Percentiles rank a stretch among this genome's conserved stretches.
Evolutionary conservation across 2,888 invertebrate species (phyloP).

Genomic region (Spisula solida): DNA sequence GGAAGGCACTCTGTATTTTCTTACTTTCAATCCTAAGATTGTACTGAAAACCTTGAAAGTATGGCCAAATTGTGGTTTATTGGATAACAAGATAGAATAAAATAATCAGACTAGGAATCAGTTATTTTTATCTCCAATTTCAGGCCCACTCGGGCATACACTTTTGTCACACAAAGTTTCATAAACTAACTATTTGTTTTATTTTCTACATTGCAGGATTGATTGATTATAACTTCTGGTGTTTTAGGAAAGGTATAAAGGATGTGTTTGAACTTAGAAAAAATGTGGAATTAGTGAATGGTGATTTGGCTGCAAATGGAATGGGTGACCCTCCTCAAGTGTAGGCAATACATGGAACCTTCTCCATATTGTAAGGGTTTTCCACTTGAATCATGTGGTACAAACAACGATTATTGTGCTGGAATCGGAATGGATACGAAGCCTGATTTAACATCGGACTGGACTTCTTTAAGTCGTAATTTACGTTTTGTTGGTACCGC

Average conservation of each 20-base stretch:
- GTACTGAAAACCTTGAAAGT: neutral
- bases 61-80: neutral
- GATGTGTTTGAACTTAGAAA: slow-evolving; percentile 94
- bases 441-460: too few species aligned
- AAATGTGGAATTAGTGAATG: slow-evolving; percentile 64
- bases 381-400: too few species aligned
- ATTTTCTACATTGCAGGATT: slow-evolving; percentile 91
- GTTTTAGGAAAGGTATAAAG: slow-evolving; percentile 98
- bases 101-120: too few species aligned
- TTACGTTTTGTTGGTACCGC: too few species aligned
- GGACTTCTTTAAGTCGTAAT: too few species aligned
- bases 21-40: too few species aligned
- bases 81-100: neutral
- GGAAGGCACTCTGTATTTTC: neutral
- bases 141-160: too few species aligned
- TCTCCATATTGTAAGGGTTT: too few species aligned
- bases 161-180: too few species aligned
- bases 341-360: too few species aligned
- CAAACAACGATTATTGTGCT: too few species aligned
- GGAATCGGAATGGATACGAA: too few species aligned
- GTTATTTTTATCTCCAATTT: neutral
- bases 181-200: slow-evolving; percentile 54
- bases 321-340: slow-evolving; percentile 50
- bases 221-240: slow-evolving; percentile 99
- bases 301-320: slow-evolving; percentile 57